Evolutionary conservation across 30 jellyfish, hydroid and myxozoan genomes (phyloP), one percentile per base, ranked within the genome.

Genomic region (Rhopilema esculentum): DNA sequence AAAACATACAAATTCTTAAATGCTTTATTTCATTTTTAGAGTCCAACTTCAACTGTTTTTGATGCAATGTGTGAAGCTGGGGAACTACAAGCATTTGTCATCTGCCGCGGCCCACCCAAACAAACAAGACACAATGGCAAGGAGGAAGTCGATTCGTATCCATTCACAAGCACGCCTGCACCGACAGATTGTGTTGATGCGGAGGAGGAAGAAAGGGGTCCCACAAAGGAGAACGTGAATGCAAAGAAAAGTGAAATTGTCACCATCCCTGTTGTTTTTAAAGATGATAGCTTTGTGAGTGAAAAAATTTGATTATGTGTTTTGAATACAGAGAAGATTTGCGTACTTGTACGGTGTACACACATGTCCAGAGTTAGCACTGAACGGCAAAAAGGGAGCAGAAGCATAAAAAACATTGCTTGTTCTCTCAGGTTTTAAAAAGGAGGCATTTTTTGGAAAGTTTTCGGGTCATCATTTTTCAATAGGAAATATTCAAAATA

Each of bases 51-150:
- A 26, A 66, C 73, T 0, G 74, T 68, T 30, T 88, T 88, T 64
- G 96, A 88, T 18, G 90, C 90, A 15, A 88, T 88, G 66, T 72
- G 89, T 24, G 77, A 61, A 32, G 96, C 77, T 20, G 96, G 96
- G 0, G 91, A 88, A 40, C 65, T 88, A 61, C 90, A 88, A 21
- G 96, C 90, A n/a, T 88, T 88, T 50, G 73, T 26, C 18, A 26
- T 72, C 0, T 49, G 12, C 63, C 40, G 32, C 21, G 29, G 18
- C 9, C 57, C 9, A 12, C 57, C 57, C 12, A 40, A 40, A 40
- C 9, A 12, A 40, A 40, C 57, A 6, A 12, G 9, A 0, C 27
- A 62, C 8, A 17, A 79, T 21, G 27, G 1, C 8, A 74, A 0
- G 29, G 87, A 16, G 19, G 68, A 62, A 1, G 82, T 62, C 20